These are phyloP conservation scores for Xiphorhynchus elegans DNA, from an alignment of 2,113 vertebrate species.

Conservation along the genomic window DNA sequence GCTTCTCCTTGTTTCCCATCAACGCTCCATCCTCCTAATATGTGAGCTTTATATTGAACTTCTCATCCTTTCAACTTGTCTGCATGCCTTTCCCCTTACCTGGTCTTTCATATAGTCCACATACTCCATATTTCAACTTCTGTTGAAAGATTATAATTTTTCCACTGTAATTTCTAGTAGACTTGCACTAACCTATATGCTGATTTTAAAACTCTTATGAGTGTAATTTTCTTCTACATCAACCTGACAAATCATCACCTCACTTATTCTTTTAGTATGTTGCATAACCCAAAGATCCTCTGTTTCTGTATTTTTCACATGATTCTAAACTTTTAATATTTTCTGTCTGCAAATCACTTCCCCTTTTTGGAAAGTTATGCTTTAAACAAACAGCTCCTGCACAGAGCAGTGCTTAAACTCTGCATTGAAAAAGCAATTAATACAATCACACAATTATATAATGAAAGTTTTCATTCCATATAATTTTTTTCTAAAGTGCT, in stretches of 20 bases:
- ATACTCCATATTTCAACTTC: neutral
- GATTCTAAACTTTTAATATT: neutral
- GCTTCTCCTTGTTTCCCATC: too few relatives aligned
- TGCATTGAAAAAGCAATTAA: neutral
- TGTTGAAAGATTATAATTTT: neutral
- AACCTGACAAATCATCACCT: neutral
- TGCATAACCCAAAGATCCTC: neutral
- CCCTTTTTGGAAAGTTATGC: neutral
- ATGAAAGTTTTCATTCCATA: neutral
- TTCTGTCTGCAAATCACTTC: neutral
- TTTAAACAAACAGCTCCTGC: neutral
- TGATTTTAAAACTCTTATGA: neutral
- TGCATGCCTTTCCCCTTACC: neutral
- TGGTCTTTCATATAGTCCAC: neutral
- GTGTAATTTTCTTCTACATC: neutral
- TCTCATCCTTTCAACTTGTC: neutral
- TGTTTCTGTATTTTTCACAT: neutral
- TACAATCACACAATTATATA: neutral
- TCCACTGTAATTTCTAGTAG: neutral
- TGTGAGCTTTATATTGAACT: neutral
- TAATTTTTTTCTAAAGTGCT: neutral
- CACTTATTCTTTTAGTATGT: neutral
- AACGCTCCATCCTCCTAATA: neutral
- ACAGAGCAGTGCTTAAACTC: neutral
- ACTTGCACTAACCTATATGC: neutral